Evolutionary conservation across 2,797 vertebrate species (phyloP).

Genomic region (Pseudochirops corinnae): DNA sequence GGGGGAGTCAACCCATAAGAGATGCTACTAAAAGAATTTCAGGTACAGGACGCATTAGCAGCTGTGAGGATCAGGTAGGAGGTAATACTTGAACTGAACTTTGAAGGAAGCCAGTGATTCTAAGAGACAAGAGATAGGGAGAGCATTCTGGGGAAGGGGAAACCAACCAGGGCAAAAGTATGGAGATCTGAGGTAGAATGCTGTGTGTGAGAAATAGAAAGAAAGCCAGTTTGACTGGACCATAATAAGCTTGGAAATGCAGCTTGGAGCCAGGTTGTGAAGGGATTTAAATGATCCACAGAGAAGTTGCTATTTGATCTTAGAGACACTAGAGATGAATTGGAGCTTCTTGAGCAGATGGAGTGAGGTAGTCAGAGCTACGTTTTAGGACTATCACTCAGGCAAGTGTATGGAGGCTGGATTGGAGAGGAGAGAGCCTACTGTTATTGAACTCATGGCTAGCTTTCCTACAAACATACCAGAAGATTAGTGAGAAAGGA

Average conservation of each 20-base stretch:
- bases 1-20: not conserved
- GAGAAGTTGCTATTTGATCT: not conserved
- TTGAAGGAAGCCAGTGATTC: not conserved
- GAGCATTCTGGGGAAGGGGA: not conserved
- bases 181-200: not conserved
- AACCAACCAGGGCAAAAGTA: not conserved
- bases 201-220: not conserved
- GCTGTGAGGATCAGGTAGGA: not conserved
- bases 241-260: not conserved
- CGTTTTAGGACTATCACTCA: not conserved
- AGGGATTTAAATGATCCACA: not conserved
- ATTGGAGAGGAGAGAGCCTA: not conserved
- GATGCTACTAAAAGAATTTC: not conserved
- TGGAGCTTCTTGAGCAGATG: not conserved
- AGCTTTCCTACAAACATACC: not conserved
- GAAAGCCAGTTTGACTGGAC: not conserved
- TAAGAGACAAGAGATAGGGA: not conserved
- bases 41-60: not conserved
- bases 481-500: not conserved
- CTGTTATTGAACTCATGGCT: not conserved
- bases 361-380: not conserved
- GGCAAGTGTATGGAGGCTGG: not conserved
- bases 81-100: not conserved
- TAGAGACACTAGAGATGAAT: not conserved
- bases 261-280: not conserved